Evolutionary conservation across 2,113 vertebrate species (phyloP).

Genomic region (Cygnus buccinator): DNA sequence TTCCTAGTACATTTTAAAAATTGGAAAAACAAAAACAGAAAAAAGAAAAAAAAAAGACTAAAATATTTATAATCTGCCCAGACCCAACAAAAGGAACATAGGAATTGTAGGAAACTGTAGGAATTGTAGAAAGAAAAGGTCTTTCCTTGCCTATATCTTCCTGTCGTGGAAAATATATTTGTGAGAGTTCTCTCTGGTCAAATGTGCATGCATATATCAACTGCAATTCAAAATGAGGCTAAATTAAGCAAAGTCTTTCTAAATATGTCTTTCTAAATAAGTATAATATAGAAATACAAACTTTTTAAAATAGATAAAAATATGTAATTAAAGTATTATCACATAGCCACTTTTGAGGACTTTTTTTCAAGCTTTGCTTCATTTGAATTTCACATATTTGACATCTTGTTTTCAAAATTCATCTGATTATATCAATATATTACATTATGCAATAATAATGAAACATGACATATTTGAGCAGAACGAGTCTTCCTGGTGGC

Average conservation of each 20-base stretch:
- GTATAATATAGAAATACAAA: background rate
- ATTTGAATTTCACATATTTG: slow-evolving; percentile 56
- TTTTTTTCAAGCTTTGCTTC: slow-evolving; percentile 56
- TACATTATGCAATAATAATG: slow-evolving; percentile 64
- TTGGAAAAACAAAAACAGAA: background rate
- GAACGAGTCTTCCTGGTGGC: slow-evolving; percentile 44
- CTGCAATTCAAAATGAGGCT: background rate
- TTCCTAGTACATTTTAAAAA: background rate
- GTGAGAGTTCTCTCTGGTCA: background rate
- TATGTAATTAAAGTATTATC: slow-evolving; percentile 37
- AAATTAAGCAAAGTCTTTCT: background rate
- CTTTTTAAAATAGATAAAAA: slow-evolving; percentile 1
- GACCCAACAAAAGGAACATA: background rate
- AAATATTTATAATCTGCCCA: background rate
- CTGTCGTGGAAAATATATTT: background rate
- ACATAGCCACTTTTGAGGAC: slow-evolving; percentile 30
- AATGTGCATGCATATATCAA: background rate
- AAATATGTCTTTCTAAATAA: background rate
- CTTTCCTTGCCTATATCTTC: background rate
- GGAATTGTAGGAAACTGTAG: background rate
- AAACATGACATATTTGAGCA: slow-evolving; percentile 52
- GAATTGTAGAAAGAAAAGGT: background rate
- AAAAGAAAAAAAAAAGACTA: background rate
- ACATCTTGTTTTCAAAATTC: slow-evolving; percentile 67
- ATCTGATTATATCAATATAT: slow-evolving; percentile 60